Base-by-base conservation (phyloP, 1,140 invertebrate species). In the Protaetia brevitarsis region DNA sequence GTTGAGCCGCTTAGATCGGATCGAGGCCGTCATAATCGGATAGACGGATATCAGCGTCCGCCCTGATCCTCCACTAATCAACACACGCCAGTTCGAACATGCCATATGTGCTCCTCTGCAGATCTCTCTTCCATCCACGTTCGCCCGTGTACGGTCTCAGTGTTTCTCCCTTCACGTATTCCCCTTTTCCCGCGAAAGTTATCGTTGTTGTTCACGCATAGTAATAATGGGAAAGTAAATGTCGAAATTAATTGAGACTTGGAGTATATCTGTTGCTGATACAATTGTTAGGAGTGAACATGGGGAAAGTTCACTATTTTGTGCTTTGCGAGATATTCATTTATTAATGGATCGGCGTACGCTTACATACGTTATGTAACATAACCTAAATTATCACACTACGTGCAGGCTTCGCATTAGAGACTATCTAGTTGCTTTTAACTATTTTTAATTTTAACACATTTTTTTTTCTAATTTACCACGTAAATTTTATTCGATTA, bases 1-100 rank as follows among this genome's bases (percentile, higher is more conserved):
- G 31, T 59, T 69, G 68, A 69, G 68, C 68, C 65, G 68, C 68
- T 69, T 69, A 68, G 51, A 51, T n/a, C 62, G 45, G 64, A 62
- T 62, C 31, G 65, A 23, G 64, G 64, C 67, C 31, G 63, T 45
- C 64, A 61, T 68, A 68, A 68, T 68, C 67, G 67, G 67, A 68
- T 68, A 31, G 59, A 59, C 57, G 60, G 59, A 66, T 68, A 68
- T 66, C 65, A 61, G 21, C 31, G 57, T 34, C 30, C 41, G 65
- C 57, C 21, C 26, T 61, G 57, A 62, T 62, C 45, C 65, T 45
- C 58, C 65, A 61, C 67, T 68, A 68, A 68, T 68, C 67, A 68
- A 58, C 37, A 41, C 58, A 65, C 64, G 59, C 36, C 63, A 41
- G 36, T 30, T 62, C 51, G 57, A 63, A 63, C 51, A 58, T 36